phyloP scores from a whole-genome alignment of 2,888 invertebrate genomes.

The Ophraella communa region DNA sequence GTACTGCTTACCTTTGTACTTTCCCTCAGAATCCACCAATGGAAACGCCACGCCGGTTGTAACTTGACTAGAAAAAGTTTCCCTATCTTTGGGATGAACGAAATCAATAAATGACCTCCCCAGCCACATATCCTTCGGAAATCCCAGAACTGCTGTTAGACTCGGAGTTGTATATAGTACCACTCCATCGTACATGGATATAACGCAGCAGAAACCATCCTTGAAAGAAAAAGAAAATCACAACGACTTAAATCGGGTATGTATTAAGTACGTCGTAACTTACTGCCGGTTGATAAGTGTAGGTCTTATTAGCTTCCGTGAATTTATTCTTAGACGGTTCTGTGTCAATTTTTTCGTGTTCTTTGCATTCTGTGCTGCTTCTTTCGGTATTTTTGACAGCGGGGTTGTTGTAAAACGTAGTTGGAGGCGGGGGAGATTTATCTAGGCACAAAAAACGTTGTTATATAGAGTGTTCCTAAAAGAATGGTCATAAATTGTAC shows the following conservation, averaged over 20 bases:
- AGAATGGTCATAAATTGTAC: no score
- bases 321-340: slow-evolving; percentile 13
- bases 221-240: slow-evolving; percentile 52
- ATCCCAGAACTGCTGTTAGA: slow-evolving; percentile 74
- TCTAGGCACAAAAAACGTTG: slow-evolving; percentile 31
- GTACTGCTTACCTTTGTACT: slow-evolving; percentile 52
- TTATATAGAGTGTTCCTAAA: background rate
- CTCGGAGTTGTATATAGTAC: slow-evolving; percentile 78
- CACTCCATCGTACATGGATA: slow-evolving; percentile 84
- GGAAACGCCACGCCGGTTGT: slow-evolving; percentile 70
- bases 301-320: slow-evolving; percentile 37
- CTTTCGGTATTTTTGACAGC: background rate
- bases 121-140: slow-evolving; percentile 83
- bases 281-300: slow-evolving; percentile 48
- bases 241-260: background rate
- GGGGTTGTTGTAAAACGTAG: slow-evolving; percentile 38
- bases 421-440: slow-evolving; percentile 43
- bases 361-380: slow-evolving; percentile 14
- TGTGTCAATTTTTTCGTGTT: slow-evolving; percentile 46
- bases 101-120: slow-evolving; percentile 88
- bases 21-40: slow-evolving; percentile 62
- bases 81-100: slow-evolving; percentile 77
- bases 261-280: slow-evolving; percentile 7
- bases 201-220: slow-evolving; percentile 80
- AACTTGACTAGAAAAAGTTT: slow-evolving; percentile 78